These are phyloP conservation scores for Lytechinus variegatus DNA, from an alignment of 35 echinoderm and acorn worm species.

Conservation along the genomic window DNA sequence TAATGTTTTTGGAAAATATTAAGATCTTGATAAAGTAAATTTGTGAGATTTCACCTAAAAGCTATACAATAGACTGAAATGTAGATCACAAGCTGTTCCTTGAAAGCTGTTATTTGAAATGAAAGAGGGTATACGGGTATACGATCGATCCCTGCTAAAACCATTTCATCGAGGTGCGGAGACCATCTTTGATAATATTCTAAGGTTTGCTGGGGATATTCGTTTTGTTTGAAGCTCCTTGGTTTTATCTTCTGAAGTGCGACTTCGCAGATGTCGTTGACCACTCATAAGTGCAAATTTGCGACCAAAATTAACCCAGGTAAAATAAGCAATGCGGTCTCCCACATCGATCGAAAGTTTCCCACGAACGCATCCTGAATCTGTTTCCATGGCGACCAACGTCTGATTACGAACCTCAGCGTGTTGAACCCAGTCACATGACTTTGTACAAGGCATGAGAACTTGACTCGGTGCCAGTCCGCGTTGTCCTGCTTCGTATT, in stretches of 20 bases:
- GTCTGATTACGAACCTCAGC: not conserved
- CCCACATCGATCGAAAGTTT: not conserved
- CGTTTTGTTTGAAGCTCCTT: too few species aligned
- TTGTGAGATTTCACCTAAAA: too few species aligned
- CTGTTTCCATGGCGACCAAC: not conserved
- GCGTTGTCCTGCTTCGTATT: constrained; percentile 18
- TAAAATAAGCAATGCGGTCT: not conserved
- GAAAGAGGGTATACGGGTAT: too few species aligned
- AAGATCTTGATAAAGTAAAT: too few species aligned
- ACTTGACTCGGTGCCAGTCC: constrained; percentile 19
- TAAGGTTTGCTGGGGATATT: too few species aligned
- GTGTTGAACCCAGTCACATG: not conserved
- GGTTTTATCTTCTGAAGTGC: not conserved
- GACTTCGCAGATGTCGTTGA: not conserved
- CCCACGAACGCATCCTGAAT: not conserved
- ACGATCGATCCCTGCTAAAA: too few species aligned
- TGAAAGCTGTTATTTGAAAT: too few species aligned
- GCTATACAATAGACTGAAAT: too few species aligned
- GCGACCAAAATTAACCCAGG: not conserved
- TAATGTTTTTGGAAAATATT: too few species aligned
- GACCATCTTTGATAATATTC: too few species aligned
- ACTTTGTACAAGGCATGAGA: not conserved
- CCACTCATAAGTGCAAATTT: not conserved
- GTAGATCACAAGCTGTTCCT: too few species aligned
- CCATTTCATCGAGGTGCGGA: too few species aligned